Conservation (phyloP, 2,113 vertebrate species). For the Trichomycterus rosablanca region DNA sequence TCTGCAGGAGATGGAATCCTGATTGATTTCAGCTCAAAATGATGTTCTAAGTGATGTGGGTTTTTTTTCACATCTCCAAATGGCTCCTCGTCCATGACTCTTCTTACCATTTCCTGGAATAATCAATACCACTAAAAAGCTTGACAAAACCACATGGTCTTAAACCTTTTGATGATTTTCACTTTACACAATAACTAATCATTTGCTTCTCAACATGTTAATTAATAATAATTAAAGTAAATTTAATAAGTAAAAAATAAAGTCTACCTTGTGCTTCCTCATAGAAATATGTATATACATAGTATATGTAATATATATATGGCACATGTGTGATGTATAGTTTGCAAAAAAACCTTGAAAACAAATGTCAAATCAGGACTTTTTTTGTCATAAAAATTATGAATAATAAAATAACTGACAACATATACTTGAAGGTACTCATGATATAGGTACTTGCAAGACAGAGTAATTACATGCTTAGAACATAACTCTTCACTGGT, state of each 20-base stretch:
- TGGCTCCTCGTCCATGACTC: constrained; percentile 73
- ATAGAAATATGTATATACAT: too few species aligned
- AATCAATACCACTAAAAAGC: constrained; percentile 77
- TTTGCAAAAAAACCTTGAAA: too few species aligned
- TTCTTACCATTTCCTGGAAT: constrained; percentile 73
- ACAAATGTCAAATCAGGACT: too few species aligned
- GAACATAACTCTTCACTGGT: constrained; percentile 16
- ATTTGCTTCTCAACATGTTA: neutral
- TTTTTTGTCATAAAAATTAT: too few species aligned
- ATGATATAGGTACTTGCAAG: too few species aligned
- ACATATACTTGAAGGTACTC: too few species aligned
- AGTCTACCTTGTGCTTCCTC: neutral
- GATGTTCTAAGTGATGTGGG: constrained; percentile 75
- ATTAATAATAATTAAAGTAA: too few species aligned
- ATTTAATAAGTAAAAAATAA: neutral
- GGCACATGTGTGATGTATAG: too few species aligned
- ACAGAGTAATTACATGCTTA: neutral
- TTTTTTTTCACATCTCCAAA: constrained; percentile 75
- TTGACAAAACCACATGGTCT: constrained; percentile 27
- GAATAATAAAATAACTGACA: too few species aligned
- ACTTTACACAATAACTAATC: constrained; percentile 17
- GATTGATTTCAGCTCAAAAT: constrained; percentile 70
- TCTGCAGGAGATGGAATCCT: constrained; percentile 54
- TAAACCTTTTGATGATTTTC: constrained; percentile 4
- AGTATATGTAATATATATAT: too few species aligned